A percentile compares a stretch with the other conserved stretches of the same genome.
Conservation (phyloP, 2,113 vertebrate genomes). For the Silurus meridionalis region DNA sequence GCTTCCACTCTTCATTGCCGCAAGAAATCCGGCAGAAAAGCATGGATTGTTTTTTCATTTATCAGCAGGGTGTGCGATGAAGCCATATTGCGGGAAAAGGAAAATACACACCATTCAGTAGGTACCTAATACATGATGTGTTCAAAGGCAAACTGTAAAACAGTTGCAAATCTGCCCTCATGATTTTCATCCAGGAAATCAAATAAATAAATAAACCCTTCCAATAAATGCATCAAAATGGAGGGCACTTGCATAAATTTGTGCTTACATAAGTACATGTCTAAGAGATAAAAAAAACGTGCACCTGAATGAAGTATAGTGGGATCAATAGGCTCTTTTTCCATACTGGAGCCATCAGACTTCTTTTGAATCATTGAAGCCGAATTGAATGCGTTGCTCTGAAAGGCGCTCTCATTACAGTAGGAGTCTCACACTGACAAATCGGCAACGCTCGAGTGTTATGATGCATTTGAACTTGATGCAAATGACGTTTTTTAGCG, state of each 20-base stretch:
- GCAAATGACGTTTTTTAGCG: conserved; percentile 37
- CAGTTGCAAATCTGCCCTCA: background rate
- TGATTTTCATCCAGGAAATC: background rate
- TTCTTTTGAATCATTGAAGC: conserved; percentile 2
- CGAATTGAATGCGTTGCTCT: background rate
- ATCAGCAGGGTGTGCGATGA: conserved; percentile 36
- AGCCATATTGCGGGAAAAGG: background rate
- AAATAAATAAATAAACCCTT: background rate
- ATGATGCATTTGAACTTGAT: conserved; percentile 30
- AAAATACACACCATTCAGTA: background rate
- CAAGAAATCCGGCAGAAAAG: conserved; percentile 17
- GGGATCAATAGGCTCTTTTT: background rate
- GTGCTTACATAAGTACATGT: background rate
- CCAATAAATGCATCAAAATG: background rate
- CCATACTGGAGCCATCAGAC: background rate
- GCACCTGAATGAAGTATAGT: background rate
- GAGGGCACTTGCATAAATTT: background rate
- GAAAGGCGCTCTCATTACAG: conserved; percentile 29
- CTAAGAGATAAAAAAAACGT: background rate
- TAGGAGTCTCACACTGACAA: conserved; percentile 30
- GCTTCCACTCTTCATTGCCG: background rate
- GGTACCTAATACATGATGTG: background rate
- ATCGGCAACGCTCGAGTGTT: conserved; percentile 27
- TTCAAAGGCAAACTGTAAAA: background rate
- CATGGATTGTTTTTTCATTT: conserved; percentile 43